Base-by-base conservation (phyloP, 2,888 invertebrate genomes). In the Drosophila aldrichi region DNA sequence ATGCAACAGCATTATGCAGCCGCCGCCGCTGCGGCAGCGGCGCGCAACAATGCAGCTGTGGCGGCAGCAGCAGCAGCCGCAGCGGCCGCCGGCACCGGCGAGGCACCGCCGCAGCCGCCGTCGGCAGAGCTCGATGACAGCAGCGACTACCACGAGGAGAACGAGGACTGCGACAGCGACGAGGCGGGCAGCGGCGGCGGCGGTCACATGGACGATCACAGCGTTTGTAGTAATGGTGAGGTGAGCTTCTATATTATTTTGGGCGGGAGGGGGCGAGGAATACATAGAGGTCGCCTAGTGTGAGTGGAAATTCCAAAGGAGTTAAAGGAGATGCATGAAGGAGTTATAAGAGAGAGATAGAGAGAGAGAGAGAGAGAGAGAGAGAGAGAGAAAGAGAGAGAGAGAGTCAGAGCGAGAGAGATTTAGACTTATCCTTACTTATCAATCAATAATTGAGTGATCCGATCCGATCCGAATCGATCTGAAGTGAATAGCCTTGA, bases 171-270 rank as follows among this genome's bases (percentile, higher is more conserved):
- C 73, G 92, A 92, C 74, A 92, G 92, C 74, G 92, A 86, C 14
- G 86, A 91, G 77, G 89, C 82, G 51, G 91, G 90, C 74, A 88
- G 91, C 75, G 85, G 82, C 48, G 70, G 84, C 60, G 85, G 84
- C 60, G 85, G 81, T 8, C 89, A 91, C 67, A 77, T 89, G 91
- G 91, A 91, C 66, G 92, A 91, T 77, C 91, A 91, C 92, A 91
- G 91, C 91, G 91, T 92, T 92, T 91, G 92, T 91, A 91, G 91
- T 89, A 92, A 91, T 91, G 91, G 91, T 92, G 91, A 91, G 91
- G 91, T 91, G 91, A 91, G 91, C 91, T 91, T 91, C 91, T 86
- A 68, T 91, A 91, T 77, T 88, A 74, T 74, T 86, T 75, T 72
- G 83, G 81, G 68, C 5, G 40, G 54, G 40, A 4, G 22, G 25